Base-by-base conservation (phyloP, 2,888 invertebrate genomes). In the Dorcus hopei region DNA sequence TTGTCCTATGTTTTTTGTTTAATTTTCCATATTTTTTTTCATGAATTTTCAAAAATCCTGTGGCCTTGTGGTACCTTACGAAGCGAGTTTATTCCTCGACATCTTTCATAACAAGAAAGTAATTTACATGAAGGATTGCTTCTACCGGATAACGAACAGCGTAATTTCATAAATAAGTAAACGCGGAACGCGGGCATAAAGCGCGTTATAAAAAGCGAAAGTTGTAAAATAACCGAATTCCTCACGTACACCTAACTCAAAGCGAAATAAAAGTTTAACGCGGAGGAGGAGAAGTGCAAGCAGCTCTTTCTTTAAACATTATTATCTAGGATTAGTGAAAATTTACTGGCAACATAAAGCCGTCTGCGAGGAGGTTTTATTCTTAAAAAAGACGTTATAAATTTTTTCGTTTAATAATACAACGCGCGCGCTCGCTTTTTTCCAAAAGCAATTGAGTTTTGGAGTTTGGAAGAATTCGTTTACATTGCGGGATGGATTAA, bases 291-390 rank as follows among this genome's bases (percentile, higher is more conserved):
- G 23, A 45, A 45, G 23, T 45, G 23, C 23, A 45, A 45, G 26
- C 26, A 33, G 45, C 45, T 45, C 45, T 45, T 45, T 50, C 39
- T 50, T 50, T 39, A 50, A 39, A 38, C 19, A 14, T 50, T 50
- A 19, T 14, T 39, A 50, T 50, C 40, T 50, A 50, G 50, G 50
- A 50, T 50, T 50, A 50, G 50, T 14, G 50, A 39, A 40, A 50
- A 50, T 50, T 50, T 50, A 50, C 16, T 38, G 39, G 38, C n/a
- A 19, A 19, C 45, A 45, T 45, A 45, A 45, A 45, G 23, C 45
- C 45, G 16, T 45, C 45, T 19, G 9, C 45, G 45, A 23, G 23
- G 23, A 45, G 45, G 16, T 45, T 23, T 45, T 45, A 45, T 45
- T 45, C 23, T 45, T 45, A 45, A 19, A 19, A 7, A 33, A 45